These are phyloP conservation scores for Elaeidobius kamerunicus DNA, from an alignment of 2,888 invertebrate genomes.

Conservation along the genomic window DNA sequence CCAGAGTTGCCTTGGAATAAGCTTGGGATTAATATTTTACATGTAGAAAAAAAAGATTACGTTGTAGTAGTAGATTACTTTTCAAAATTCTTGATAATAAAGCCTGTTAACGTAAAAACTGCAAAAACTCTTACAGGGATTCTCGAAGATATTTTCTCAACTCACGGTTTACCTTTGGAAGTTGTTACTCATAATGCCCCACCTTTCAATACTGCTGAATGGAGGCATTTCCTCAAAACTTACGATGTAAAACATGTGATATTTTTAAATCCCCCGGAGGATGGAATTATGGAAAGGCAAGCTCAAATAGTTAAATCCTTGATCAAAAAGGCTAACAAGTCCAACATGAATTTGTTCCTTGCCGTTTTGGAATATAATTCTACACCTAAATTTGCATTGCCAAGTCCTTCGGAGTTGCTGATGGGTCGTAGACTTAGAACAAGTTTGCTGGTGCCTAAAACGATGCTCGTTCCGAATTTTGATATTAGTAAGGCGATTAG, in stretches of 20 bases:
- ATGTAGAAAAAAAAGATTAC: conserved; percentile 5
- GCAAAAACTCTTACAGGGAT: neutral
- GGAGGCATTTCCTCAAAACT: conserved; percentile 4
- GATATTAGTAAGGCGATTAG: neutral
- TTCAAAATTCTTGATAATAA: conserved; percentile 8
- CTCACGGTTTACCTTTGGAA: conserved; percentile 12
- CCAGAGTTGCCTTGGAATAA: conserved; percentile 11
- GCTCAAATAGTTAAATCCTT: conserved; percentile 9
- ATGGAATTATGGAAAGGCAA: neutral
- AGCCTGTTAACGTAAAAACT: conserved; percentile 10
- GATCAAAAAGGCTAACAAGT: conserved; percentile 4
- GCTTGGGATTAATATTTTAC: conserved; percentile 2
- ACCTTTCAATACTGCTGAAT: conserved; percentile 11
- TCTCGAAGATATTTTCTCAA: conserved; percentile 4
- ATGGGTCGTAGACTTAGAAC: conserved; percentile 12
- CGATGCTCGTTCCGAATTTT: conserved; percentile 5
- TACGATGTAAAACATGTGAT: conserved; percentile 3
- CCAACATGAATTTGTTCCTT: neutral
- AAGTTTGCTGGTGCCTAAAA: neutral
- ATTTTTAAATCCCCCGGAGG: neutral
- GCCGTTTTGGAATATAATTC: conserved; percentile 12
- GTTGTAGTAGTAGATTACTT: conserved; percentile 10
- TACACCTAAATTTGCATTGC: neutral
- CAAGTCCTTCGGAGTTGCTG: conserved; percentile 9
- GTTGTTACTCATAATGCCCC: conserved; percentile 3